Evolutionary conservation across 2,113 vertebrate species (phyloP).

Genomic region (Leptosomus discolor): DNA sequence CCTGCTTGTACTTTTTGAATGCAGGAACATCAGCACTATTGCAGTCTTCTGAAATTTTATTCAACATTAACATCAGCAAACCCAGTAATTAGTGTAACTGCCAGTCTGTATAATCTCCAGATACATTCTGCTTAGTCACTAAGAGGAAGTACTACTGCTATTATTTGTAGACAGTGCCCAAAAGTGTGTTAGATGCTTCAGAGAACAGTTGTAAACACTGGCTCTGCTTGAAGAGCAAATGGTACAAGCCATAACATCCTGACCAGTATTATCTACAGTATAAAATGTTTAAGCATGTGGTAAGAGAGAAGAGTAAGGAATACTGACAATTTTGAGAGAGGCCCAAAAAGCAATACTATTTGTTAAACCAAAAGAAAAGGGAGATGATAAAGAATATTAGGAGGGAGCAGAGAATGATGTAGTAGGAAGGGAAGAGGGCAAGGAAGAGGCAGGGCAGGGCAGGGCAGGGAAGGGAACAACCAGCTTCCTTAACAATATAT

Average conservation of each 20-base stretch:
- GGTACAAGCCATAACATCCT: neutral
- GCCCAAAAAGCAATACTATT: neutral
- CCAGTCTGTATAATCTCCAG: neutral
- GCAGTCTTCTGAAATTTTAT: neutral
- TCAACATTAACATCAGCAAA: neutral
- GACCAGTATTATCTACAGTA: neutral
- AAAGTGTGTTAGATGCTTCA: neutral
- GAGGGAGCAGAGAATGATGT: neutral
- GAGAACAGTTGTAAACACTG: neutral
- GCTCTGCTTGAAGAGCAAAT: neutral
- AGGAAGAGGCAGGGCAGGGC: neutral
- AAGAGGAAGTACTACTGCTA: neutral
- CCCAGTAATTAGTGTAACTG: conserved; percentile 3
- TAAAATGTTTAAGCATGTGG: neutral
- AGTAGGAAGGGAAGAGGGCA: neutral
- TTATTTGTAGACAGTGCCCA: neutral
- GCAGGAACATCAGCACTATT: neutral
- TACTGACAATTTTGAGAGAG: neutral
- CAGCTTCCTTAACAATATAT: neutral
- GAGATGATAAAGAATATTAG: neutral
- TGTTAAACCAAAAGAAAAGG: neutral
- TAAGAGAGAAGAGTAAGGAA: neutral
- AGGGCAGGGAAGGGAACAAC: neutral
- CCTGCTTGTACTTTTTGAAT: neutral
- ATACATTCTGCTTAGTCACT: conserved; percentile 48